Base-by-base conservation (phyloP, 1,140 invertebrate genomes). In the Rhizoglyphus robini region DNA sequence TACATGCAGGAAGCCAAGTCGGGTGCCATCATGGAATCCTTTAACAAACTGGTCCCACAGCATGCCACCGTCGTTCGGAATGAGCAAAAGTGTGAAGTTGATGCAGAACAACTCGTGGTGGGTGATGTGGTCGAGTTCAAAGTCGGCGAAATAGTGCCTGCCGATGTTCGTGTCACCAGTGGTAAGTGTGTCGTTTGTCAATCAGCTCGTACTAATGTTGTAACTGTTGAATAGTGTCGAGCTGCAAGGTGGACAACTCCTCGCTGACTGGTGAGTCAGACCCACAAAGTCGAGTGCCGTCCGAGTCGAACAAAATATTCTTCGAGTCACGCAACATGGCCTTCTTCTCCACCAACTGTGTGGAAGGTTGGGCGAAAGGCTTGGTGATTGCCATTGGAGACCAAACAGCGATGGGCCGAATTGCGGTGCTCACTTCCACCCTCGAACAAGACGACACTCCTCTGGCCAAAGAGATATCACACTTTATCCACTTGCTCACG, bases 401-500 rank as follows among this genome's bases (percentile, higher is more conserved):
- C 79, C 84, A 90, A 73, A 98, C 95, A 69, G 91, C 94, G 13
- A 96, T 97, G 91, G 94, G 94, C 71, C 84, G 92, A 75, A 97
- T 97, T 79, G 94, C 94, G 72, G 92, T 92, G 74, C 78, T 97
- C 66, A 91, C 94, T 27, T 94, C 93, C 60, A 90, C 91, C 71
- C 80, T 97, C 72, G 89, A 96, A 71, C 93, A 90, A 70, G 90
- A 91, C 59, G 88, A 96, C 74, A 80, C 78, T 11, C 78, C 77
- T 25, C 74, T 79, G 58, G 74, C 76, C 11, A 71, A 68, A 60
- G 77, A 79, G 81, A 97, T 98, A 73, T 88, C 90, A 72, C 94
- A 98, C 79, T 99, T 99, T 81, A 98, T 99, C 76, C 92, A 97
- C 75, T 80, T 98, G 70, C 98, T 99, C 75, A 97, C 95, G 67